Evolutionary conservation across 2,797 vertebrate species (phyloP).

Genomic region (Pelodytes ibericus): DNA sequence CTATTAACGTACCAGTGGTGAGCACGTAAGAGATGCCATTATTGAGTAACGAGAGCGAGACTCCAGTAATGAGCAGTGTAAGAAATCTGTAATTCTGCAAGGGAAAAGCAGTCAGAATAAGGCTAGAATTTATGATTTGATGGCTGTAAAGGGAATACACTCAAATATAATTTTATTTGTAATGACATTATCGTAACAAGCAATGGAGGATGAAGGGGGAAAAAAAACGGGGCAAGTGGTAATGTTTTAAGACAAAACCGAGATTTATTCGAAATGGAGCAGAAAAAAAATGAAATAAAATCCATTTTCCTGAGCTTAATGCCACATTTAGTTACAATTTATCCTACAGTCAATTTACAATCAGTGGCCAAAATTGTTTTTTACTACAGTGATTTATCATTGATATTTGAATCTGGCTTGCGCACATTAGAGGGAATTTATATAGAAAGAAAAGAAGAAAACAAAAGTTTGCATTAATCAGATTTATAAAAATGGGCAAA

Average conservation of each 20-base stretch:
- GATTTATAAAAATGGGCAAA: not conserved
- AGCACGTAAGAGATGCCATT: not conserved
- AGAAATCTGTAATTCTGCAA: constrained; percentile 1
- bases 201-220: not conserved
- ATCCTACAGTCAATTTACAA: not conserved
- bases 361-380: not conserved
- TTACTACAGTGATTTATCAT: not conserved
- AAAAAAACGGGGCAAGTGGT: not conserved
- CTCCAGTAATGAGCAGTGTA: not conserved
- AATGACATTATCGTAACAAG: not conserved
- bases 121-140: not conserved
- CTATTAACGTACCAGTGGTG: not conserved
- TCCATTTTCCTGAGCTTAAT: not conserved
- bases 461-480: not conserved
- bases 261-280: not conserved
- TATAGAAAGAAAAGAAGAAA: not conserved
- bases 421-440: not conserved
- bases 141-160: not conserved
- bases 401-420: not conserved
- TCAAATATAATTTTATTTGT: constrained; percentile 1
- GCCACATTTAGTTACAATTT: not conserved
- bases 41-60: not conserved
- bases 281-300: not conserved
- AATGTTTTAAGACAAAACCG: not conserved
- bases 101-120: not conserved